phyloP scores from a whole-genome alignment of 2,113 vertebrate genomes.

The Chaetorhynchus papuensis region DNA sequence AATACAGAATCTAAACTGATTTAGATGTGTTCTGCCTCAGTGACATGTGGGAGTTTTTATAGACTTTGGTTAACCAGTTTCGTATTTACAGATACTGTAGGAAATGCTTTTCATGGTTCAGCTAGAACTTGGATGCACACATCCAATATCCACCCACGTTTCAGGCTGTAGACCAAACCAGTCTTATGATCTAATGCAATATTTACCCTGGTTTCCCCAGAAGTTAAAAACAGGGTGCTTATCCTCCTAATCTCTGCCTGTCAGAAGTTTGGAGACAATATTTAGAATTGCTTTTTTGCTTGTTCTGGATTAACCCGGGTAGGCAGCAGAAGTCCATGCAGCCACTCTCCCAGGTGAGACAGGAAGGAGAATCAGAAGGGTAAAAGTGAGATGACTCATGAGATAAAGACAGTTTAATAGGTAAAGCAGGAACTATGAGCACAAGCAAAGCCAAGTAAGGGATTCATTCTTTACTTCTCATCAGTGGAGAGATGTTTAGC shows the following conservation, averaged over 20 bases:
- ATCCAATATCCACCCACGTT: not conserved
- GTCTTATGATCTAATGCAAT: not conserved
- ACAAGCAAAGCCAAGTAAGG: not conserved
- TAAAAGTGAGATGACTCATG: not conserved
- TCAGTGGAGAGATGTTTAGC: not conserved
- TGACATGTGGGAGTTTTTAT: not conserved
- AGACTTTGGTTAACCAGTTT: not conserved
- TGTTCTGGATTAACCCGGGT: not conserved
- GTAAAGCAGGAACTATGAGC: not conserved
- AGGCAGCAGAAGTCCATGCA: not conserved
- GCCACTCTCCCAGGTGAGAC: not conserved
- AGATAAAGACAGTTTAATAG: not conserved
- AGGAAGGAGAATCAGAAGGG: not conserved
- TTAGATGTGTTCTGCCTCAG: not conserved
- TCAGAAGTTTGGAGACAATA: not conserved
- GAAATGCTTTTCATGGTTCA: not conserved
- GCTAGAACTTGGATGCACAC: not conserved
- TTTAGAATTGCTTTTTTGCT: not conserved
- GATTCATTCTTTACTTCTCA: not conserved
- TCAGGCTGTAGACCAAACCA: not conserved
- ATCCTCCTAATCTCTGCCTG: not conserved
- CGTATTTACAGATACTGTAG: not conserved
- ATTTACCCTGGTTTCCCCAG: not conserved
- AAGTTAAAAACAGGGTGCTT: not conserved
- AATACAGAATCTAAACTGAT: not conserved